These are phyloP conservation scores for Microcebus murinus DNA, from an alignment of 2,113 vertebrate genomes.

Conservation along the genomic window DNA sequence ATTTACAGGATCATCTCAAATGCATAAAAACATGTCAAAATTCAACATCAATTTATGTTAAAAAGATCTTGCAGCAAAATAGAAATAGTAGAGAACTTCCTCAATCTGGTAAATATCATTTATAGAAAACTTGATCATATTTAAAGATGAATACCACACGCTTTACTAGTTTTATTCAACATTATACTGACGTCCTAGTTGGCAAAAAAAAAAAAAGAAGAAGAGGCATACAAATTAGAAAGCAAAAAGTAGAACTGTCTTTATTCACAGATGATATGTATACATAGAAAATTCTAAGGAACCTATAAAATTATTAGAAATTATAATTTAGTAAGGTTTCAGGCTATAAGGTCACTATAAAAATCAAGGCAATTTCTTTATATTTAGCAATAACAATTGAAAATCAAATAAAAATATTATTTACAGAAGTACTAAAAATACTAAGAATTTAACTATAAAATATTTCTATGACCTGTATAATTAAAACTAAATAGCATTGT, in stretches of 20 bases:
- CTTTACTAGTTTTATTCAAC: background rate
- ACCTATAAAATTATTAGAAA: too few relatives aligned
- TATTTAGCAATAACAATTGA: background rate
- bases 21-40: background rate
- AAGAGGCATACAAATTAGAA: background rate
- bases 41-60: background rate
- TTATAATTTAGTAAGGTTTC: background rate
- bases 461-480: background rate
- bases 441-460: background rate
- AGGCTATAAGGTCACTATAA: background rate
- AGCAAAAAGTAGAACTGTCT: background rate
- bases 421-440: background rate
- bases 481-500: background rate
- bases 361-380: background rate
- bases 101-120: background rate
- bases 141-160: background rate
- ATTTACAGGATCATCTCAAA: background rate
- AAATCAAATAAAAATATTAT: background rate
- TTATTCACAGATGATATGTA: background rate
- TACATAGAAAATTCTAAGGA: background rate
- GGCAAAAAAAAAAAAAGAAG: background rate
- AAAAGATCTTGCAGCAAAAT: background rate
- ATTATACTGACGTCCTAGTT: background rate
- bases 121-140: background rate
- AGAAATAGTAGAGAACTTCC: background rate